Evolutionary conservation across 2,797 vertebrate species (phyloP).

Genomic region (Gallinago stenura): DNA sequence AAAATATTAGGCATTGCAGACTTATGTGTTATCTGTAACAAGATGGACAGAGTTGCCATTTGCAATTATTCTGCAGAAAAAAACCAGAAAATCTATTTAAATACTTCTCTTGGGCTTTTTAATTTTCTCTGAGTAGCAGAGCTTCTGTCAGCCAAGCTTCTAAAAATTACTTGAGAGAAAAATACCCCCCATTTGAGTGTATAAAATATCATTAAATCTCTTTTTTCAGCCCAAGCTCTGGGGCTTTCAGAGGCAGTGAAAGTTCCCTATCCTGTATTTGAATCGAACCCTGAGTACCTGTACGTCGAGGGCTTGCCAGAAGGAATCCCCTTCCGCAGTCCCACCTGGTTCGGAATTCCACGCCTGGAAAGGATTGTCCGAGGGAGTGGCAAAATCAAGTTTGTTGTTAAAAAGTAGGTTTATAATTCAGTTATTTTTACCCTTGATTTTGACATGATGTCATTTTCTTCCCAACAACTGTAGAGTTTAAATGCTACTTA

Average conservation of each 20-base stretch:
- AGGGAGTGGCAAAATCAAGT: constrained; percentile 80
- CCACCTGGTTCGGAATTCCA: constrained; percentile 86
- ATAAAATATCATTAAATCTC: not conserved
- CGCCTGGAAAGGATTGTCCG: constrained; percentile 83
- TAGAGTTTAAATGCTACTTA: not conserved
- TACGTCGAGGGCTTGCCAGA: constrained; percentile 83
- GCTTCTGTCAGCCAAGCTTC: not conserved
- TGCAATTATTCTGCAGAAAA: not conserved
- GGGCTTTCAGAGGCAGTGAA: constrained; percentile 80
- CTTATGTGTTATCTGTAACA: not conserved
- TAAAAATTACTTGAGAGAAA: not conserved
- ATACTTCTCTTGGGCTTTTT: not conserved
- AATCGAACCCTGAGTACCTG: constrained; percentile 77
- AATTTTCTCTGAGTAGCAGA: not conserved
- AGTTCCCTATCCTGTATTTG: constrained; percentile 82
- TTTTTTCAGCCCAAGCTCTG: constrained; percentile 79
- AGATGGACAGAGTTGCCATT: not conserved
- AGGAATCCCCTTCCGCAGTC: constrained; percentile 84
- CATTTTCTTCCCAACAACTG: not conserved
- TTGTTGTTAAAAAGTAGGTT: constrained; percentile 83
- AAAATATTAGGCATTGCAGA: not conserved
- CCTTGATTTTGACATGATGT: not conserved
- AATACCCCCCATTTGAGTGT: not conserved
- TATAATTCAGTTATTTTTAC: not conserved
- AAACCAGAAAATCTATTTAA: not conserved